These are phyloP conservation scores for Myotis daubentonii DNA, from an alignment of 2,797 vertebrate species.

Conservation along the genomic window DNA sequence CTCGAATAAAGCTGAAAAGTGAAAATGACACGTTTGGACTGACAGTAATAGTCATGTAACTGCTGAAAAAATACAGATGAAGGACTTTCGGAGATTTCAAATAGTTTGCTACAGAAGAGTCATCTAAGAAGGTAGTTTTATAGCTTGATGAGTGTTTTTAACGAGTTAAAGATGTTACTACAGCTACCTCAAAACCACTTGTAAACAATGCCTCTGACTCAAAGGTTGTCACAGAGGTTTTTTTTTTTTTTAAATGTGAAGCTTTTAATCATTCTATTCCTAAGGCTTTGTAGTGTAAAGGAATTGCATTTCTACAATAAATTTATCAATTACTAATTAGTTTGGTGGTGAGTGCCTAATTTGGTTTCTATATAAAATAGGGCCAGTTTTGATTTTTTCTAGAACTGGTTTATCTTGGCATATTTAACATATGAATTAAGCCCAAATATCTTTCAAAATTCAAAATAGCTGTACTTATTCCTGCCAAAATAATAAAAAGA, in stretches of 20 bases:
- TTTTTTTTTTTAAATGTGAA: conserved; percentile 48
- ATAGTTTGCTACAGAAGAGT: conserved; percentile 74
- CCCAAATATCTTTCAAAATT: conserved; percentile 83
- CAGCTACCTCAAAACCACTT: conserved; percentile 73
- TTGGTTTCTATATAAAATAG: conserved; percentile 77
- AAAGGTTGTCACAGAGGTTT: conserved; percentile 66
- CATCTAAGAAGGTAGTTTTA: conserved; percentile 75
- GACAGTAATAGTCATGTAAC: conserved; percentile 75
- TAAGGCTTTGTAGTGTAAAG: conserved; percentile 80
- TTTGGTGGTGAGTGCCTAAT: conserved; percentile 75
- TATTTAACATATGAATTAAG: conserved; percentile 84
- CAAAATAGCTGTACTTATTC: conserved; percentile 79
- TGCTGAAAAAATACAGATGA: conserved; percentile 74
- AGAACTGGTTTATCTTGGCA: conserved; percentile 75
- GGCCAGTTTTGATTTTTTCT: conserved; percentile 77
- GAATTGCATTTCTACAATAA: conserved; percentile 78
- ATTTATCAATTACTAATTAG: conserved; percentile 83
- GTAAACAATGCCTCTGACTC: conserved; percentile 75
- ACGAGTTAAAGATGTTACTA: conserved; percentile 79
- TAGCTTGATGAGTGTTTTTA: conserved; percentile 80
- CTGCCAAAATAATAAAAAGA: conserved; percentile 85
- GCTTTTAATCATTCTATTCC: conserved; percentile 74
- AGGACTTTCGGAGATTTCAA: conserved; percentile 80
- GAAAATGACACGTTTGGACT: conserved; percentile 76
- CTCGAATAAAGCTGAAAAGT: conserved; percentile 70